phyloP scores from a whole-genome alignment of 2,888 invertebrate species.

The Diogma glabrata region DNA sequence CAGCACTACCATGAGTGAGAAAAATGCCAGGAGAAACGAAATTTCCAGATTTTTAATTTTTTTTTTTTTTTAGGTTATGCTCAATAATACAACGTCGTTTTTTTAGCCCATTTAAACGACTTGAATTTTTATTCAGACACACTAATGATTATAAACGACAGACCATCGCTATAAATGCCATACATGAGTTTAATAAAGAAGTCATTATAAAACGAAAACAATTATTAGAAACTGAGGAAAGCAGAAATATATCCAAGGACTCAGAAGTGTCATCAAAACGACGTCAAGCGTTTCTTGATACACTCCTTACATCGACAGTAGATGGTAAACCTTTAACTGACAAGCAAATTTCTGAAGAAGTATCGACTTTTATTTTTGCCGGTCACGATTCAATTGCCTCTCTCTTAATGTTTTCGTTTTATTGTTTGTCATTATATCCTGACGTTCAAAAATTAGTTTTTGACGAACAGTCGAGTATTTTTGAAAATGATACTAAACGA shows the following conservation, averaged over 20 bases:
- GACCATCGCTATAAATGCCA: constrained; percentile 28
- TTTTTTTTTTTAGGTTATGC: not conserved
- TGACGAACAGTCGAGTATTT: constrained; percentile 38
- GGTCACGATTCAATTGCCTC: constrained; percentile 50
- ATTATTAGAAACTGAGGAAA: too few relatives aligned
- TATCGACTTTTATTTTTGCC: constrained; percentile 36
- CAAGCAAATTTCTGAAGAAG: constrained; percentile 31
- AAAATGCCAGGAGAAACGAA: not conserved
- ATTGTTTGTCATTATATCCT: constrained; percentile 40
- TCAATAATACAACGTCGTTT: constrained; percentile 25
- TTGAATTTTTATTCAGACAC: constrained; percentile 26
- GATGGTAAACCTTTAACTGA: constrained; percentile 25
- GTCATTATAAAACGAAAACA: not conserved
- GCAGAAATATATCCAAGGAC: too few relatives aligned
- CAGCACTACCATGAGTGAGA: not conserved
- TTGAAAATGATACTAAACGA: constrained; percentile 30
- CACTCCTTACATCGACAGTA: constrained; percentile 26
- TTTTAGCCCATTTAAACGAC: constrained; percentile 27
- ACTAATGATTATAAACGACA: constrained; percentile 26
- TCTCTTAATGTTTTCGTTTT: constrained; percentile 40
- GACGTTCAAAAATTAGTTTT: constrained; percentile 41
- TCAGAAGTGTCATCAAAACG: constrained; percentile 16
- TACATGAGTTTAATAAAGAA: not conserved
- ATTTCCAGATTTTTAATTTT: not conserved
- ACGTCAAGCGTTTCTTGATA: constrained; percentile 31